phyloP scores from a whole-genome alignment of 2,797 vertebrate species.

The Lagorchestes hirsutus region DNA sequence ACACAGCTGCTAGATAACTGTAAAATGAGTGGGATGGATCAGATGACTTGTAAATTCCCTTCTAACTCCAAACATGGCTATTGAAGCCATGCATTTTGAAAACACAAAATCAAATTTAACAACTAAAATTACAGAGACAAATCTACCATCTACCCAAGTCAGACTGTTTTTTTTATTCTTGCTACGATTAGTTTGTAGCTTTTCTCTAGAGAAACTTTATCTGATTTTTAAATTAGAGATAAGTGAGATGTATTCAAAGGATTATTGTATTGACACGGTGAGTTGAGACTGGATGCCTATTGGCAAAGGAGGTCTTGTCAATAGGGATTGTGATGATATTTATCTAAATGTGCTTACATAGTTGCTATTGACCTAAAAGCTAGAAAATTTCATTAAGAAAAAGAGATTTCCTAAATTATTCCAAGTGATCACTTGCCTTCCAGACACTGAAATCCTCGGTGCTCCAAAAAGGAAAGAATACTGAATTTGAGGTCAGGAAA shows the following conservation, averaged over 20 bases:
- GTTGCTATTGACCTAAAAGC: neutral
- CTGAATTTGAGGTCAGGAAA: neutral
- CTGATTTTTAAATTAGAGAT: constrained; percentile 75
- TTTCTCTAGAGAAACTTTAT: constrained; percentile 61
- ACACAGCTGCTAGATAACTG: neutral
- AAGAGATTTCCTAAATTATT: neutral
- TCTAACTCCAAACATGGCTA: constrained; percentile 13
- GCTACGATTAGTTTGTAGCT: constrained; percentile 50
- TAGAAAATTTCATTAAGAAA: neutral
- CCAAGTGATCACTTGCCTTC: neutral
- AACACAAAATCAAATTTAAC: constrained; percentile 62
- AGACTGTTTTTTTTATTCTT: constrained; percentile 48
- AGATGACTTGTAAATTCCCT: neutral
- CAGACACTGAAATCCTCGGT: neutral
- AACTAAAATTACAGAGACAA: constrained; percentile 70
- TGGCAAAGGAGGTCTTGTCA: constrained; percentile 55
- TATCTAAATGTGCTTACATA: constrained; percentile 54
- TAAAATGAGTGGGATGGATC: neutral
- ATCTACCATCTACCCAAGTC: constrained; percentile 52
- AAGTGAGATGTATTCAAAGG: constrained; percentile 64
- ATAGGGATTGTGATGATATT: constrained; percentile 37
- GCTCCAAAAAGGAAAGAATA: neutral
- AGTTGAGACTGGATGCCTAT: constrained; percentile 43
- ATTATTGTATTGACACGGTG: constrained; percentile 60
- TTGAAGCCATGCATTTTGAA: constrained; percentile 57